phyloP scores from a whole-genome alignment of 2,888 invertebrate genomes.

The Anagyrus pseudococci region DNA sequence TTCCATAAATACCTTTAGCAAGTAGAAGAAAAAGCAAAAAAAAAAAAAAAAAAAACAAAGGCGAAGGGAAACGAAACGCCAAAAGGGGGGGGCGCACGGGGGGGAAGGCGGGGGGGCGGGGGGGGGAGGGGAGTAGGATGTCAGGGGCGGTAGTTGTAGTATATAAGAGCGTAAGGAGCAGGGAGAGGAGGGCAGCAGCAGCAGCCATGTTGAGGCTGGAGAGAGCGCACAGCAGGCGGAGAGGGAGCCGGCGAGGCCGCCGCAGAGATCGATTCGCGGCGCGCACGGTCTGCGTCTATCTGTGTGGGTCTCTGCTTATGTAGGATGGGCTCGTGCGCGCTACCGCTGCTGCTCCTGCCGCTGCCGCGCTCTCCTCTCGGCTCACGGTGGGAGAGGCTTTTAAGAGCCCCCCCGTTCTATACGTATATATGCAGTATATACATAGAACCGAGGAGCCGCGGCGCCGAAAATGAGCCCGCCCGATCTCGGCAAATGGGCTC shows the following conservation, averaged over 20 bases:
- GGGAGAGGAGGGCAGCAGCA: neutral
- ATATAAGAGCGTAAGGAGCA: constrained; percentile 4
- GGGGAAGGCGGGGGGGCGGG: neutral
- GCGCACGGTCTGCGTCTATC: too few relatives aligned
- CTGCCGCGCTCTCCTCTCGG: neutral
- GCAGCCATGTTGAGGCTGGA: neutral
- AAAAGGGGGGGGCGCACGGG: too few relatives aligned
- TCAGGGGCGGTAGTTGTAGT: constrained; percentile 25
- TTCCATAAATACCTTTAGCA: too few relatives aligned
- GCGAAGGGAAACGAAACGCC: too few relatives aligned
- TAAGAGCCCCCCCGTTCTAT: constrained; percentile 38
- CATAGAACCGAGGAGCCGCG: too few relatives aligned
- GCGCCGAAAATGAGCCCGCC: neutral
- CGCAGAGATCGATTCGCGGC: constrained; percentile 49
- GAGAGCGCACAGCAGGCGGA: constrained; percentile 14
- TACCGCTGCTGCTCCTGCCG: neutral
- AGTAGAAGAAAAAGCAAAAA: too few relatives aligned
- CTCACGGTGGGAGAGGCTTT: constrained; percentile 44
- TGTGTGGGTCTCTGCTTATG: too few relatives aligned
- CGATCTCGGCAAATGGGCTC: neutral
- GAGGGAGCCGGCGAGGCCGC: constrained; percentile 47
- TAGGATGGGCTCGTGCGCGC: neutral
- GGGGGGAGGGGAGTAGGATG: too few relatives aligned
- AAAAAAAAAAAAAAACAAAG: too few relatives aligned
- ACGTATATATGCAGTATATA: too few relatives aligned